Conservation (phyloP, 2,113 vertebrate species). For the Lophochroa leadbeateri region DNA sequence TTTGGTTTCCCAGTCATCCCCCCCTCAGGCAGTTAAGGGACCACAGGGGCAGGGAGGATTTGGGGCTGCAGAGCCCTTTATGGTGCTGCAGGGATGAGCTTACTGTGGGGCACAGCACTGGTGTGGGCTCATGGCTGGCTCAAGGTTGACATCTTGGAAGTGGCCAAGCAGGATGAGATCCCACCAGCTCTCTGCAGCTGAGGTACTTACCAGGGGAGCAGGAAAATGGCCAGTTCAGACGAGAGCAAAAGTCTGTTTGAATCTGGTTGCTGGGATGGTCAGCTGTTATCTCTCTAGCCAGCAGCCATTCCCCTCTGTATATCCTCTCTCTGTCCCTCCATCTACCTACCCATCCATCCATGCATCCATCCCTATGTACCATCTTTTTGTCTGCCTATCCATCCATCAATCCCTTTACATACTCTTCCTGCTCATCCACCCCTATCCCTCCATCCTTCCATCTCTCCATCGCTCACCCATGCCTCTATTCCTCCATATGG, state of each 20-base stretch:
- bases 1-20: background rate
- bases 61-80: background rate
- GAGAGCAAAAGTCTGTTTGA: background rate
- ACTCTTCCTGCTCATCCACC: background rate
- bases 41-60: too few relatives aligned
- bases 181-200: background rate
- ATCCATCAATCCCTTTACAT: background rate
- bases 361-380: background rate
- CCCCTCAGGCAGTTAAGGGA: constrained; percentile 31
- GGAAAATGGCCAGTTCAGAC: background rate
- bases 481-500: background rate
- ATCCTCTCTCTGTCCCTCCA: background rate
- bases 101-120: accelerated
- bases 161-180: background rate
- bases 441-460: too few relatives aligned
- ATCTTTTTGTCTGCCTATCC: background rate
- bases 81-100: background rate
- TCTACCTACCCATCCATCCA: background rate
- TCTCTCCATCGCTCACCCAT: background rate
- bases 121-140: background rate
- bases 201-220: background rate
- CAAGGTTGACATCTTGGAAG: background rate
- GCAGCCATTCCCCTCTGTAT: background rate
- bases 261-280: background rate
- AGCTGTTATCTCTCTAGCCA: background rate